Evolutionary conservation across 2,888 invertebrate genomes (phyloP), one percentile per base, ranked within the genome.

Genomic region (Metacarcinus magister): DNA sequence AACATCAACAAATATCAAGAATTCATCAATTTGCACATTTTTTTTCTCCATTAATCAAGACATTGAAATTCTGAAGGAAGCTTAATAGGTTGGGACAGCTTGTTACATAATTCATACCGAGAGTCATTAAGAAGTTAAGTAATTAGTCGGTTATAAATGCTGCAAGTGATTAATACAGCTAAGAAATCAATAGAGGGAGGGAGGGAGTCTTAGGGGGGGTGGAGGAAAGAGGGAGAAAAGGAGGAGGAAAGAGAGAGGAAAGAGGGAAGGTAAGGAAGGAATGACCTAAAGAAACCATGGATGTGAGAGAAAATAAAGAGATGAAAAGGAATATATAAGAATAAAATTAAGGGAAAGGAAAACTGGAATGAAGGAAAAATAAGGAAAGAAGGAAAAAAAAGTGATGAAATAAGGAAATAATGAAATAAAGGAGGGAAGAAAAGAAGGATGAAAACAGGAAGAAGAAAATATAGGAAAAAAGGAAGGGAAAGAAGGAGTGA

Each of bases 61-160:
- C 43, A 46, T 46, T 91, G 91, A 91, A 43, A 46, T 91, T 91
- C 91, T 5, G 54, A 54, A 92, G 92, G 91, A 54, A 48, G 92
- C 46, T 16, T 46, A 48, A 54, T 44, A 32, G 92, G 92, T 54
- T 54, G 92, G 28, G 67, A 67, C 28, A 46, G 46, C 92, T 28
- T 44, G 92, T 93, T 93, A 93, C 92, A 93, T 60, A 93, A 60
- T 60, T 93, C 54, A 93, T 93, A 39, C 92, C 60, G 16, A 32
- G 54, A 60, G 92, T 93, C 92, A 93, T 93, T 93, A 93, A 93
- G 60, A 93, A 93, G 92, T 93, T 93, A 60, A 60, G 92, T 93
- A 93, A 93, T 93, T 93, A 93, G 92, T 60, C 60, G 8, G 60
- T 54, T 93, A 93, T 48, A 19, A 91, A 91, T 91, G 91, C 91